These are phyloP conservation scores for Pycnomerus fuliginosus DNA, from an alignment of 2,888 invertebrate species.

Conservation along the genomic window DNA sequence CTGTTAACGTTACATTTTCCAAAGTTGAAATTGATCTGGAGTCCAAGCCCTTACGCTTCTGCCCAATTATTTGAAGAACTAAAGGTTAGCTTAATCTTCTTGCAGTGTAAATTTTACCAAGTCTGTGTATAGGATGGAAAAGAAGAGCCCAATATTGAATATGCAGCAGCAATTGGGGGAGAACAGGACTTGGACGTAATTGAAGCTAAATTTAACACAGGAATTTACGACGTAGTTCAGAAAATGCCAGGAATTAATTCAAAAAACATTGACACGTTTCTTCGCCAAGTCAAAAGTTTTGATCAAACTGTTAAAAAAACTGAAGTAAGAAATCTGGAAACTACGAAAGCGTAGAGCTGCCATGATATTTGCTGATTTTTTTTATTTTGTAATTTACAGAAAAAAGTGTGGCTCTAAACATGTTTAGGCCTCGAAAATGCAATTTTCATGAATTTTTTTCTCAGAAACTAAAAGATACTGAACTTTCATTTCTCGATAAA, in stretches of 20 bases:
- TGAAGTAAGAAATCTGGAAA: conserved; percentile 30
- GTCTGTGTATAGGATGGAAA: conserved; percentile 65
- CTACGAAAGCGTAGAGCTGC: no score
- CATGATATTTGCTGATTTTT: no score
- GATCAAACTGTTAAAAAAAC: conserved; percentile 31
- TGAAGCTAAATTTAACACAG: conserved; percentile 59
- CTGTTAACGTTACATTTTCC: conserved; percentile 96
- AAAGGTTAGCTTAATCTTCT: conserved; percentile 64
- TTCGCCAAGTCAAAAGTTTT: conserved; percentile 68
- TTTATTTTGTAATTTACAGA: no score
- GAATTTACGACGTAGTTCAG: conserved; percentile 68
- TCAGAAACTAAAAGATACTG: no score
- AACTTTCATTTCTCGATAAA: no score
- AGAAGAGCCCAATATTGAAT: conserved; percentile 73
- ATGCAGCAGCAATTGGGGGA: conserved; percentile 71
- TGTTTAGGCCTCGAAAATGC: no score
- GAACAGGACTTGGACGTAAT: conserved; percentile 60
- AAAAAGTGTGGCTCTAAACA: no score
- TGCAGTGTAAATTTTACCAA: conserved; percentile 16
- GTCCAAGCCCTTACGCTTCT: conserved; percentile 93
- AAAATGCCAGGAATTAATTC: conserved; percentile 87
- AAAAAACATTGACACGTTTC: conserved; percentile 76
- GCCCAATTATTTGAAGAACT: conserved; percentile 95
- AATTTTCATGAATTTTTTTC: no score
- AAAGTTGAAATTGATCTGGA: conserved; percentile 90